Evolutionary conservation across 2,113 vertebrate genomes (phyloP).

Genomic region (Eleginops maclovinus): DNA sequence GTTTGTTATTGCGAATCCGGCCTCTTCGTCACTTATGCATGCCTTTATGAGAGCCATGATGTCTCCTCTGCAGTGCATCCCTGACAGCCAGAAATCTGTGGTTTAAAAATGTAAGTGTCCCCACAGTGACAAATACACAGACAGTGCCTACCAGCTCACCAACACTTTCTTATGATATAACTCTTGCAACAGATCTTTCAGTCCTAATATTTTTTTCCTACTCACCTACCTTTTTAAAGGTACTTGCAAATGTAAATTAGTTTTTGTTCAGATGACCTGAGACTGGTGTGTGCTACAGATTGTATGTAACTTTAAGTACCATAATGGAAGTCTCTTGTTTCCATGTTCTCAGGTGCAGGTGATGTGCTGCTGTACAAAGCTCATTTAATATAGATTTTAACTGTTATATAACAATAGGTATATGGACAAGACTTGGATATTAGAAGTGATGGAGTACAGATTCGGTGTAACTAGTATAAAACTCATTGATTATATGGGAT

Average conservation of each 20-base stretch:
- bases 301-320: background rate
- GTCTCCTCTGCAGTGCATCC: too few relatives aligned
- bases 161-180: background rate
- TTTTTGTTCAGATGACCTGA: background rate
- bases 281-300: background rate
- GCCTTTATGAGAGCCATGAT: too few relatives aligned
- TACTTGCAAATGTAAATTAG: background rate
- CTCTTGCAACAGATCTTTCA: background rate
- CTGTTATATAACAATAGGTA: too few relatives aligned
- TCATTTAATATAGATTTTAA: background rate
- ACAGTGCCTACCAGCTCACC: background rate
- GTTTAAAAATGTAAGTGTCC: too few relatives aligned
- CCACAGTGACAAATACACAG: too few relatives aligned
- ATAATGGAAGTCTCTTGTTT: constrained; percentile 4
- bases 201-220: background rate
- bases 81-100: too few relatives aligned
- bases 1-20: background rate
- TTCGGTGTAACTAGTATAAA: background rate
- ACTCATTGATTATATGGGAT: background rate
- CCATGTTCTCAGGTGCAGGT: background rate
- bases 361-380: background rate
- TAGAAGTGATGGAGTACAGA: background rate
- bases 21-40: too few relatives aligned
- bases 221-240: background rate
- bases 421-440: background rate